Conservation (phyloP, 2,113 vertebrate genomes). For the Psammodynastes pulverulentus region DNA sequence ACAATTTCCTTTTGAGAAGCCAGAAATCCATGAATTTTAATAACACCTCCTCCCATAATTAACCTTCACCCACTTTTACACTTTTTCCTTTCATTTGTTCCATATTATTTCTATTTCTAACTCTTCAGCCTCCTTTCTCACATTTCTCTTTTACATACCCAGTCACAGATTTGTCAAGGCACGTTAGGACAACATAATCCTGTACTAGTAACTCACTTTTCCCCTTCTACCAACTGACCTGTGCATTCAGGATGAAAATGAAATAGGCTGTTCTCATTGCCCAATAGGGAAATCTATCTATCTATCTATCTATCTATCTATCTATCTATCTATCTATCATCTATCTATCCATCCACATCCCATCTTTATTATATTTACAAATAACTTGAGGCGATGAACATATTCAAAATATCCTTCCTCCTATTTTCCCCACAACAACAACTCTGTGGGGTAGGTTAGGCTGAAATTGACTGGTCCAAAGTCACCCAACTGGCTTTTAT, state of each 20-base stretch:
- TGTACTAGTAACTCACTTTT: not conserved
- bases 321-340: not conserved
- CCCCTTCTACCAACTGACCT: not conserved
- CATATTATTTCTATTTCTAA: not conserved
- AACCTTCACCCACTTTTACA: not conserved
- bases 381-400: not conserved
- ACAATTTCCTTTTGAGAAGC: not conserved
- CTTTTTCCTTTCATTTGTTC: not conserved
- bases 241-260: not conserved
- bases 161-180: not conserved
- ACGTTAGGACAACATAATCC: not conserved
- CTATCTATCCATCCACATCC: not conserved
- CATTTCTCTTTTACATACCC: not conserved
- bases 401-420: not conserved
- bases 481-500: not conserved
- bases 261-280: not conserved
- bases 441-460: not conserved
- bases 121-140: not conserved
- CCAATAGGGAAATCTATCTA: not conserved
- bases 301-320: not conserved
- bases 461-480: not conserved
- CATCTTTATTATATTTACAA: not conserved
- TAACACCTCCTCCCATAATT: not conserved
- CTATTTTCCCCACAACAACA: not conserved
- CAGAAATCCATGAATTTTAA: not conserved